These are phyloP conservation scores for Ceratitis capitata DNA, from an alignment of 1,140 invertebrate genomes.

Conservation along the genomic window DNA sequence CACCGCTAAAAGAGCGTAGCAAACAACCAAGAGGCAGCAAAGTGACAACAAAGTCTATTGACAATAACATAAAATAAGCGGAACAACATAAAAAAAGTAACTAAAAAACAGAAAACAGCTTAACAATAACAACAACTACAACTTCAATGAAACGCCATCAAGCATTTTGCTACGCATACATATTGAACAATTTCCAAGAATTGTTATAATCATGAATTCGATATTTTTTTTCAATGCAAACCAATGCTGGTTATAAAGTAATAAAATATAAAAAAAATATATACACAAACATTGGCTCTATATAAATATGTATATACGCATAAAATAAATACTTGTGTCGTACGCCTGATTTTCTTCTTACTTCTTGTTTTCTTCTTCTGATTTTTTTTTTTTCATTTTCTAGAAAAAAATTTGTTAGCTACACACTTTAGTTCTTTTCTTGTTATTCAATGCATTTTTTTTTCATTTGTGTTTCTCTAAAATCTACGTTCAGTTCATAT, in stretches of 20 bases:
- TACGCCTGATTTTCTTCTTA: not conserved
- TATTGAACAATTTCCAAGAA: conserved; percentile 16
- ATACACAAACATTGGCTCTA: not conserved
- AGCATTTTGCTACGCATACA: not conserved
- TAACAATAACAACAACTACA: not conserved
- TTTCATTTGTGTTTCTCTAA: not conserved
- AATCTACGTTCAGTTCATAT: not conserved
- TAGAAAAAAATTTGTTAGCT: not conserved
- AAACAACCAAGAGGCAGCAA: not conserved
- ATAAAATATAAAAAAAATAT: conserved; percentile 1
- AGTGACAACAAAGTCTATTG: not conserved
- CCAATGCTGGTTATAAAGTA: conserved; percentile 26
- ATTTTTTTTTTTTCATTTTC: not conserved
- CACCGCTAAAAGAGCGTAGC: not conserved
- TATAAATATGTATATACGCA: not conserved
- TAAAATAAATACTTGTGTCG: not conserved
- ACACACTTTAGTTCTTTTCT: not conserved
- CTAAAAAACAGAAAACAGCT: not conserved
- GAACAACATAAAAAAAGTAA: not conserved
- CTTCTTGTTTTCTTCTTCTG: not conserved
- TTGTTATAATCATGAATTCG: conserved; percentile 15
- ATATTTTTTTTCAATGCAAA: not conserved
- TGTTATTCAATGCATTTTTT: not conserved
- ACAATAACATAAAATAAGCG: conserved; percentile 20
- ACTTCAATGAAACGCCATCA: not conserved